Base-by-base conservation (phyloP, 2,113 vertebrate genomes). In the Geothlypis trichas region DNA sequence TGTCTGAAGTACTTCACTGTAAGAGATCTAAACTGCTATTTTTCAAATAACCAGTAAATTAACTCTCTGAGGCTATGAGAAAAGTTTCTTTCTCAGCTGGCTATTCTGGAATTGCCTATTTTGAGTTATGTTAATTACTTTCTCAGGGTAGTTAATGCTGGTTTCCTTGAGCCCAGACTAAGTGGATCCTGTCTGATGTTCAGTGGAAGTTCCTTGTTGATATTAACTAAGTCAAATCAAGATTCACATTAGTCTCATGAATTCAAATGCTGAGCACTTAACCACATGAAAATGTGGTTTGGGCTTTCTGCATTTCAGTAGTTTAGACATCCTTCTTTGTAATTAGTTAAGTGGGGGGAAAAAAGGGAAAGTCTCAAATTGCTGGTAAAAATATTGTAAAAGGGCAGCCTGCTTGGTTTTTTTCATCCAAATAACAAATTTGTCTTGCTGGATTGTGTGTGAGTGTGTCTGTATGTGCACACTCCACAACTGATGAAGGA, bases 191-290 rank as follows among this genome's bases (percentile, higher is more conserved):
- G 41, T 39, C 63, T 85, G 58, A 44, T 69, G 26, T 69, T 85
- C 58, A 68, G 27, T 95, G 85, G 58, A 89, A 86, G 49, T 47
- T 93, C 76, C 71, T 69, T 92, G 59, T 90, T 88, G 66, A 51
- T 62, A 71, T 66, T 68, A 83, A 75, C 31, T n/a, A 90, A 89
- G 68, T 78, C 73, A 86, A 84, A 90, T 69, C 35, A 89, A 67
- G 77, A 89, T 74, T 80, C 3, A 0, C 10, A 26, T 76, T 76
- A 55, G 72, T 61, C 51, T 90, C 55, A 72, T 55, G 57, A 89
- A 92, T 74, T 95, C 61, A 86, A 84, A 84, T 42, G 51, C 79
- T 55, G 61, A 93, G 79, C 49, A 92, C 51, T 95, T 95, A 95
- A 90, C 52, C 78, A 72, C 76, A 87, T 30, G 66, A 66, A 85